These are phyloP conservation scores for Climacteris rufus DNA, from an alignment of 2,113 vertebrate species.

Conservation along the genomic window DNA sequence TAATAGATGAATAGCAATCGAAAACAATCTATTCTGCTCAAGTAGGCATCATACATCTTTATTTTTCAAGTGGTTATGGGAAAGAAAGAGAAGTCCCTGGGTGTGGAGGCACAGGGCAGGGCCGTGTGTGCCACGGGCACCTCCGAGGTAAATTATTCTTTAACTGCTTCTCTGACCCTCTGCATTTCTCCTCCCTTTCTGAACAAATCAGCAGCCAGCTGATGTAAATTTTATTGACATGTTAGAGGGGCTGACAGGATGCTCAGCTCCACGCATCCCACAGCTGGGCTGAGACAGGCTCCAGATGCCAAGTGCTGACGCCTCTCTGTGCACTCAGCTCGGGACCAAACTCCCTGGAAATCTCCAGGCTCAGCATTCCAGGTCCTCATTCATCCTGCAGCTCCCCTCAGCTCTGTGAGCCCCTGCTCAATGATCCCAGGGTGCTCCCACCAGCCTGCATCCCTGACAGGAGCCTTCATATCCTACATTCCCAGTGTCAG, in stretches of 20 bases:
- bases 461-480: neutral
- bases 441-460: neutral
- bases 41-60: slow-evolving; percentile 34
- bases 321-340: fast-evolving
- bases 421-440: neutral
- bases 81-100: neutral
- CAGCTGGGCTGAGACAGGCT: neutral
- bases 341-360: neutral
- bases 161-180: neutral
- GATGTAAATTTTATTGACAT: fast-evolving
- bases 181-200: neutral
- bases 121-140: neutral
- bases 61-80: neutral
- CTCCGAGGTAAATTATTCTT: neutral
- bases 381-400: neutral
- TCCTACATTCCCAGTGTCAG: neutral
- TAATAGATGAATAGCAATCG: slow-evolving; percentile 64
- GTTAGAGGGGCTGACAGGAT: neutral
- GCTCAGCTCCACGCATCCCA: neutral
- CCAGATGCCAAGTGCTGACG: fast-evolving
- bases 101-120: neutral
- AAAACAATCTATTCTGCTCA: slow-evolving; percentile 58
- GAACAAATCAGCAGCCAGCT: neutral
- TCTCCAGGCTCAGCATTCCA: neutral
- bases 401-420: neutral